A percentile compares a stretch with the other conserved stretches of the same genome.
Conservation (phyloP, 2,797 vertebrate species). For the Propithecus deckenii region DNA sequence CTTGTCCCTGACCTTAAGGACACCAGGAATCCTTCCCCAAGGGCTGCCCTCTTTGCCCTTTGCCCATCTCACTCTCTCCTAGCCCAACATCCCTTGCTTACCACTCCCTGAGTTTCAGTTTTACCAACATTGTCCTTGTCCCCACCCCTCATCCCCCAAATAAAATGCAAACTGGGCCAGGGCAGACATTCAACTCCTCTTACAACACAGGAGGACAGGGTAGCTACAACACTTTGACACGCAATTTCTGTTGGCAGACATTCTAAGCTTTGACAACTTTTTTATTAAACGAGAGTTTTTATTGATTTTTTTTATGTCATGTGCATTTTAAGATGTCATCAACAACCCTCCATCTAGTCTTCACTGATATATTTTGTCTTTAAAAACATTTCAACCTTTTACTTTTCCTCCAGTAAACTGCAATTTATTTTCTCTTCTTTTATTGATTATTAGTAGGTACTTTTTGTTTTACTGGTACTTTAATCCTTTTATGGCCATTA, state of each 20-base stretch:
- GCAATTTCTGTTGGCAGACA: neutral
- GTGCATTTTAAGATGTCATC: conserved; percentile 17
- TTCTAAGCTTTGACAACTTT: neutral
- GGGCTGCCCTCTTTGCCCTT: fast-evolving
- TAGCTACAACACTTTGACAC: neutral
- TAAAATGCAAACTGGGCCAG: neutral
- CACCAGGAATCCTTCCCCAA: fast-evolving
- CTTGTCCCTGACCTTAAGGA: neutral
- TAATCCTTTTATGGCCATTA: neutral
- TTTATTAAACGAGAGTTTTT: neutral
- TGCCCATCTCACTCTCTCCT: neutral
- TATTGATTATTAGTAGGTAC: conserved; percentile 9
- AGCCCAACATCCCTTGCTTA: neutral
- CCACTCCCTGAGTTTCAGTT: neutral
- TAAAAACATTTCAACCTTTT: neutral
- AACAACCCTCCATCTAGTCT: neutral
- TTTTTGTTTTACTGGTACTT: neutral
- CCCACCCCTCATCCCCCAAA: fast-evolving
- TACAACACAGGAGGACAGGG: neutral
- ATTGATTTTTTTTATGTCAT: neutral
- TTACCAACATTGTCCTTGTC: neutral
- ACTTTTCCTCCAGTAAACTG: neutral
- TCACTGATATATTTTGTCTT: conserved; percentile 5
- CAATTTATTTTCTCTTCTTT: conserved; percentile 23
- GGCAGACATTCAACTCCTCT: neutral